phyloP scores from a whole-genome alignment of 2,113 vertebrate genomes.

The Piprites chloris region DNA sequence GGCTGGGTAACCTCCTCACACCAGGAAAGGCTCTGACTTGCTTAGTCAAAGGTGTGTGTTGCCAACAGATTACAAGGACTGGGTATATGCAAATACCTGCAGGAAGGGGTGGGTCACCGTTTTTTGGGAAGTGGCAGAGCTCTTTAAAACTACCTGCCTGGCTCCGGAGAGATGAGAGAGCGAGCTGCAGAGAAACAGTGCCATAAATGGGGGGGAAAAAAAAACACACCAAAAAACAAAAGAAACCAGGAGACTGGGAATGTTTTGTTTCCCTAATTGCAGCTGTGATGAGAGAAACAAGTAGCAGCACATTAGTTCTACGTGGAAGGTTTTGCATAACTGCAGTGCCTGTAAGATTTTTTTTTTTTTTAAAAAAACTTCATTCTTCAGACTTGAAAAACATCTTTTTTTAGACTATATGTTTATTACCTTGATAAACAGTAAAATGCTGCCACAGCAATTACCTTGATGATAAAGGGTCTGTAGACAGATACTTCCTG shows the following conservation, averaged over 20 bases:
- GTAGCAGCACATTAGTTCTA: neutral
- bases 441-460: constrained; percentile 74
- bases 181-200: neutral
- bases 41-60: neutral
- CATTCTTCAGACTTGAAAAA: constrained; percentile 66
- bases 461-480: constrained; percentile 78
- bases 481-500: constrained; percentile 85
- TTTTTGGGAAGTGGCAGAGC: neutral
- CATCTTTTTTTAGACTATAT: constrained; percentile 74
- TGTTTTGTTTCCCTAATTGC: neutral
- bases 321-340: neutral
- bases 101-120: neutral
- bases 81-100: constrained; percentile 45
- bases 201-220: neutral
- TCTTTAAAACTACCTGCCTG: neutral
- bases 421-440: constrained; percentile 77
- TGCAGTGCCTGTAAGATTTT: neutral
- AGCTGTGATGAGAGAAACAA: neutral
- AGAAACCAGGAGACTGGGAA: neutral
- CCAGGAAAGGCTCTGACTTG: neutral
- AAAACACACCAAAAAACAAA: neutral
- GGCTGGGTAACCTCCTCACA: neutral
- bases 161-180: neutral
- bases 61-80: neutral
- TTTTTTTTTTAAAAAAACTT: neutral